Percentiles rank a stretch among this genome's conserved stretches.
Evolutionary conservation across 2,888 invertebrate species (phyloP).

Genomic region (Phalera bucephala): DNA sequence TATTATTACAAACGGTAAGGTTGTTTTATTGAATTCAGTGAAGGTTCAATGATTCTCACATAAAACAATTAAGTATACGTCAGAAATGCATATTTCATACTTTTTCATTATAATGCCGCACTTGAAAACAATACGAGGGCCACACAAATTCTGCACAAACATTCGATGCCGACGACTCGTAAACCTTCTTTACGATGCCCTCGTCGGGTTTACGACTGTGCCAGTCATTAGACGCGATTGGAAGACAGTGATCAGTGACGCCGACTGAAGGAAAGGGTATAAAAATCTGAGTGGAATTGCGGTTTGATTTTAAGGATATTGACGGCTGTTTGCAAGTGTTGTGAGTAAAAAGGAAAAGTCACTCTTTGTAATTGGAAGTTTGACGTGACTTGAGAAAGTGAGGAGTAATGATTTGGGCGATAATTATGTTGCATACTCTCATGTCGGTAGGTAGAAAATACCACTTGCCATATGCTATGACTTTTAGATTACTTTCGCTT

Average conservation of each 20-base stretch:
- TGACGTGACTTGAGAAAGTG: not conserved
- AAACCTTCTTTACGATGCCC: conserved; percentile 22
- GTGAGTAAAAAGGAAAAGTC: not conserved
- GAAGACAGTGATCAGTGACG: conserved; percentile 10
- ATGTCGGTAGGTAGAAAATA: too few relatives aligned
- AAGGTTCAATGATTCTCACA: too few relatives aligned
- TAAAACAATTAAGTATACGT: too few relatives aligned
- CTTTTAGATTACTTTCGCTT: too few relatives aligned
- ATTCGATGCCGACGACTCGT: conserved; percentile 11
- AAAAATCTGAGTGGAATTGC: not conserved
- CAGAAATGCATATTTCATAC: too few relatives aligned
- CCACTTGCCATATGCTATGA: too few relatives aligned
- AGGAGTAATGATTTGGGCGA: too few relatives aligned
- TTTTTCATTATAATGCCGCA: too few relatives aligned
- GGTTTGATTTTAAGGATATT: not conserved
- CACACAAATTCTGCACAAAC: conserved; percentile 3
- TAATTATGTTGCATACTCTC: too few relatives aligned
- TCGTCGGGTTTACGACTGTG: conserved; percentile 3
- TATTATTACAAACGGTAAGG: too few relatives aligned
- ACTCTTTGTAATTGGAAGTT: not conserved
- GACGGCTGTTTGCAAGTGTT: not conserved
- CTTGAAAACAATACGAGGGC: conserved; percentile 1
- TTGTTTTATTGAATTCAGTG: too few relatives aligned
- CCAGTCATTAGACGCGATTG: conserved; percentile 23
- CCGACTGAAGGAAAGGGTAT: conserved; percentile 10